These are phyloP conservation scores for Eurystomus gularis DNA, from an alignment of 2,113 vertebrate species.

Conservation along the genomic window DNA sequence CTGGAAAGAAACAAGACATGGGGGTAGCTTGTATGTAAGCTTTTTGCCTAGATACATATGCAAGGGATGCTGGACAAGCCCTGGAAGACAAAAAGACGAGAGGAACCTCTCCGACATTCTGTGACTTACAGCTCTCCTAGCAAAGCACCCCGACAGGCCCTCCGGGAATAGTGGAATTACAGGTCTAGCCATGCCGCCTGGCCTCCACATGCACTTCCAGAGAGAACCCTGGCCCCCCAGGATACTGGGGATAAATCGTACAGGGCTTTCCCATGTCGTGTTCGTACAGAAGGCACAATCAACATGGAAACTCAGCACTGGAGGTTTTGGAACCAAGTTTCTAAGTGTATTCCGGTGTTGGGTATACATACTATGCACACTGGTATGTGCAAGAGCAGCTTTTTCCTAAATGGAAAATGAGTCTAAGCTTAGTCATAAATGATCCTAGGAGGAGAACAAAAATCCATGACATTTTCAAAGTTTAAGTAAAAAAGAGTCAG, in stretches of 20 bases:
- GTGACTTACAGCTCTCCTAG: background rate
- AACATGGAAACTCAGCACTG: background rate
- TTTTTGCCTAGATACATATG: background rate
- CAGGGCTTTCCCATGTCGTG: background rate
- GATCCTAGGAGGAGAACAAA: background rate
- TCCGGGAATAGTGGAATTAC: background rate
- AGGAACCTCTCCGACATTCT: background rate
- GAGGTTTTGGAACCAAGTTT: background rate
- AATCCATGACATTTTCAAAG: background rate
- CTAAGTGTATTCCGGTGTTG: background rate
- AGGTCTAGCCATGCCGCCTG: too few relatives aligned
- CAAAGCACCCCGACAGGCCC: background rate
- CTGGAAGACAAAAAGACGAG: background rate
- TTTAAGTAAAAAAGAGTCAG: background rate
- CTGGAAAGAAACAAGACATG: slow-evolving; percentile 1
- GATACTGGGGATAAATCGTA: rapidly evolving
- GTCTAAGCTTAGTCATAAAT: background rate
- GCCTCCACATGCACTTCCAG: background rate
- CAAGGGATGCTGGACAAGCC: background rate
- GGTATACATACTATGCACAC: background rate
- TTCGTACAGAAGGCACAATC: background rate
- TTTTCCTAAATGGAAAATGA: background rate
- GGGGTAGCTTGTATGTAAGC: background rate
- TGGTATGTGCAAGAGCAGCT: background rate
- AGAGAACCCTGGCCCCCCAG: rapidly evolving